A percentile compares a stretch with the other conserved stretches of the same genome.
Conservation (phyloP, 2,888 invertebrate genomes). For the Onchidella celtica region DNA sequence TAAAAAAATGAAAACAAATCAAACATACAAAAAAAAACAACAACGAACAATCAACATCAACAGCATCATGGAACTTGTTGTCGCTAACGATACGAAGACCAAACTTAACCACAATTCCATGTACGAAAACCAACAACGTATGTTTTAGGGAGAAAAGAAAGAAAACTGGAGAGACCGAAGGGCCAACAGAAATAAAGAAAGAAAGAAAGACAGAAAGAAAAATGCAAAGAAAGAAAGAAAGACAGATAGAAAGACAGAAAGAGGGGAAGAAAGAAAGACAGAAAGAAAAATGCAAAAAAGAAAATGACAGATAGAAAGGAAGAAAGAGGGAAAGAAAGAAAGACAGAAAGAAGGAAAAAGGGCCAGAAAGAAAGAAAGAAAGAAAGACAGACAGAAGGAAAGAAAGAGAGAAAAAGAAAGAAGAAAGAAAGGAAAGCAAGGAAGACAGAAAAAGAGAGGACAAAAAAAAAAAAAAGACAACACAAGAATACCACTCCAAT, state of each 20-base stretch:
- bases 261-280: background rate
- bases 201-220: background rate
- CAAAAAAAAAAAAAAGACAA: background rate
- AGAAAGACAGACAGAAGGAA: background rate
- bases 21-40: too few relatives aligned
- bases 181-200: background rate
- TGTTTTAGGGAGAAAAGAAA: background rate
- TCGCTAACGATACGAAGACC: too few relatives aligned
- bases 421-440: background rate
- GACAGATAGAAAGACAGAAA: background rate
- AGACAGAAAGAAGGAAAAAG: background rate
- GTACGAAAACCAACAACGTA: too few relatives aligned
- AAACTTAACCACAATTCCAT: too few relatives aligned
- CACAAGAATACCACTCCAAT: background rate
- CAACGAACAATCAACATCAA: too few relatives aligned
- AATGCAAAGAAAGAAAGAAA: background rate
- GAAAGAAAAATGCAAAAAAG: background rate
- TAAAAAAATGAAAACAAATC: too few relatives aligned
- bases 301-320: background rate
- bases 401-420: background rate
- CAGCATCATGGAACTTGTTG: too few relatives aligned
- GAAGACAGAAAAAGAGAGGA: constrained; percentile 10
- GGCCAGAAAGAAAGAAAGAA: background rate
- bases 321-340: background rate
- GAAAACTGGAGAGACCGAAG: too few relatives aligned